Evolutionary conservation across 2,797 vertebrate genomes (phyloP).

Genomic region (Acrocephalus scirpaceus): DNA sequence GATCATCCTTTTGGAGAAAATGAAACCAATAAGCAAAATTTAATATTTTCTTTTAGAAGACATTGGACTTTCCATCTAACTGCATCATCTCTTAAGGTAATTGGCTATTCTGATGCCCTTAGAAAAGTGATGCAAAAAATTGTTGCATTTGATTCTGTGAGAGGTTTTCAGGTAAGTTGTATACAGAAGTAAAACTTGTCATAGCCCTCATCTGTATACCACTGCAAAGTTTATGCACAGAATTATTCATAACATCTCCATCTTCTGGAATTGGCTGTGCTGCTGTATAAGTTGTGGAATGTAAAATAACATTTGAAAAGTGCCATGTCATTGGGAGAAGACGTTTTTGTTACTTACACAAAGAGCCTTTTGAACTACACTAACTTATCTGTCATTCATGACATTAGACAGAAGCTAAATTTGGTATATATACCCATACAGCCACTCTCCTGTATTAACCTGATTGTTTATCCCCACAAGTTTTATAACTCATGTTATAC

Average conservation of each 20-base stretch:
- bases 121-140: not conserved
- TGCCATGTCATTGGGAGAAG: not conserved
- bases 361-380: not conserved
- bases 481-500: not conserved
- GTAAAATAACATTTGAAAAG: not conserved
- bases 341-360: not conserved
- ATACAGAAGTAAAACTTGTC: not conserved
- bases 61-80: not conserved
- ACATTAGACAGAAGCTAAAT: not conserved
- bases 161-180: not conserved
- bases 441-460: not conserved
- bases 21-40: not conserved
- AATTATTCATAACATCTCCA: not conserved
- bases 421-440: not conserved
- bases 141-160: not conserved
- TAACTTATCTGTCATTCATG: not conserved
- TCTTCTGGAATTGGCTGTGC: not conserved
- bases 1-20: not conserved
- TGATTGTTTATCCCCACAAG: not conserved
- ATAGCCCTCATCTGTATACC: not conserved
- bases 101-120: not conserved
- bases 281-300: not conserved
- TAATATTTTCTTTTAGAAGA: not conserved
- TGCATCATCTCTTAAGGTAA: not conserved
- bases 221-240: not conserved